A percentile compares a stretch with the other conserved stretches of the same genome.
phyloP scores from a whole-genome alignment of 2,113 vertebrate species.

The Corythornis cristatus region DNA sequence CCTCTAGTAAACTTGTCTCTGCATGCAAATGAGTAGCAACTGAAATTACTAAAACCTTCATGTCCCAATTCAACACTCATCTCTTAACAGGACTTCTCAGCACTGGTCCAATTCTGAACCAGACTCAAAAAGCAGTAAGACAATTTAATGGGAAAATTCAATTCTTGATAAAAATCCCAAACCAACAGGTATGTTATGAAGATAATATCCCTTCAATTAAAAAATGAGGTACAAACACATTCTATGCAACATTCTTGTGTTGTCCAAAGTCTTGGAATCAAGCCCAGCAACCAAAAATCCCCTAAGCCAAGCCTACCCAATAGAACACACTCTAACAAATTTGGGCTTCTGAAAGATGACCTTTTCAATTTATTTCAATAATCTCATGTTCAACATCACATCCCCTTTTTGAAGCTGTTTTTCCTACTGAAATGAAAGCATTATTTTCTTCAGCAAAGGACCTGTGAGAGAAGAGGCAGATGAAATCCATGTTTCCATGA shows the following conservation, averaged over 20 bases:
- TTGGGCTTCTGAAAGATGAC: neutral
- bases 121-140: neutral
- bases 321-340: neutral
- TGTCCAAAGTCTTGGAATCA: neutral
- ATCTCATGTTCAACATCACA: neutral
- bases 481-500: neutral
- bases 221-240: neutral
- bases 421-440: neutral
- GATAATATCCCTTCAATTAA: neutral
- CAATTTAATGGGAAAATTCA: neutral
- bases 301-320: neutral
- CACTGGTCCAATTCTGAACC: neutral
- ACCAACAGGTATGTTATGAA: neutral
- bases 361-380: neutral
- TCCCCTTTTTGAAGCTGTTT: neutral
- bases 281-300: neutral
- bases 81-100: neutral
- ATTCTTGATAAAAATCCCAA: neutral
- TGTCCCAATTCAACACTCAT: neutral
- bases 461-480: neutral
- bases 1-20: neutral
- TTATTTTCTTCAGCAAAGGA: neutral
- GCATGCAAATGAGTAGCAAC: conserved; percentile 21
- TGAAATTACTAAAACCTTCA: neutral
- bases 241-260: neutral